Conservation (phyloP, 2,113 vertebrate species). For the Triplophysa tibetana region DNA sequence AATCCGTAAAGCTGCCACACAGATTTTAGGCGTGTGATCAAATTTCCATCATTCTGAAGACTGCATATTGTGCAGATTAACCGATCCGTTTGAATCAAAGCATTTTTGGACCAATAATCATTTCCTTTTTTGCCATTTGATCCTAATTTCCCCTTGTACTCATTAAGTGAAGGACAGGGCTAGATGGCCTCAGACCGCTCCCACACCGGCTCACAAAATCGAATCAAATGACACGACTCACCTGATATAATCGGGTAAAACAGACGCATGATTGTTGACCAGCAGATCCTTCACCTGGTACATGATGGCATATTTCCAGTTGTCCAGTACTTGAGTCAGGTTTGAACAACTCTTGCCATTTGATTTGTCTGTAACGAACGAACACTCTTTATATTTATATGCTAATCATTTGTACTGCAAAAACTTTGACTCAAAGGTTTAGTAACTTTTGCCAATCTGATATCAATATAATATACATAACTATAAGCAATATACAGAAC, state of each 20-base stretch:
- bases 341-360: slow-evolving; percentile 78
- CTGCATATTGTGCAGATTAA: slow-evolving; percentile 7
- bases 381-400: not conserved
- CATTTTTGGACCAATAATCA: slow-evolving; percentile 15
- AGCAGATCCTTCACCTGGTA: slow-evolving; percentile 82
- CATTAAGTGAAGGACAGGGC: not conserved
- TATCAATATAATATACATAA: not conserved
- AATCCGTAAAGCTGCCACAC: not conserved
- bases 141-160: not conserved
- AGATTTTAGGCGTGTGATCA: slow-evolving; percentile 15
- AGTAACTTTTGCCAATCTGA: not conserved
- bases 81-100: not conserved
- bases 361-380: slow-evolving; percentile 58
- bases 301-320: slow-evolving; percentile 88
- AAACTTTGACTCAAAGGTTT: not conserved
- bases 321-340: slow-evolving; percentile 85
- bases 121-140: not conserved
- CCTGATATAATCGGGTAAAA: slow-evolving; percentile 86
- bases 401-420: not conserved
- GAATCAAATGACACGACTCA: slow-evolving; percentile 57
- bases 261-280: slow-evolving; percentile 78
- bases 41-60: not conserved
- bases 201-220: no score
- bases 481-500: no score
- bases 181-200: not conserved